Percentiles rank a stretch among this genome's conserved stretches.
Conservation (phyloP, 2,888 invertebrate species). For the Cistogaster globosa region DNA sequence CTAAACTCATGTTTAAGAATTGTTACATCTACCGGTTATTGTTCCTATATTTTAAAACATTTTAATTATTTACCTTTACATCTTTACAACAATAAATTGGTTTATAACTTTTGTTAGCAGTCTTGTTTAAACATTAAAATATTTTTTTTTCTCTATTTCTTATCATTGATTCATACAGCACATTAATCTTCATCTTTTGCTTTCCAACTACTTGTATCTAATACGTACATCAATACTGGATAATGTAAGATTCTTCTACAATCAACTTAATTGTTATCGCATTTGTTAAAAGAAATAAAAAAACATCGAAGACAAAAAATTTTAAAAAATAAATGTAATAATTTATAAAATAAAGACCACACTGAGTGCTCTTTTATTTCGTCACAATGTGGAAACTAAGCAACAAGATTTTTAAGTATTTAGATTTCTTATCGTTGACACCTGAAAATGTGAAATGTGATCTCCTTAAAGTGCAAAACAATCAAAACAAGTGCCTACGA, state of each 20-base stretch:
- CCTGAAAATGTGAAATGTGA: constrained; percentile 81
- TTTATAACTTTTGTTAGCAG: too few relatives aligned
- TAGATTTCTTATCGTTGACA: constrained; percentile 81
- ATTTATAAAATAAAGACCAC: constrained; percentile 55
- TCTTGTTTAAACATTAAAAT: too few relatives aligned
- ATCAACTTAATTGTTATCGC: constrained; percentile 37
- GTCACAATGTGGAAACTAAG: constrained; percentile 47
- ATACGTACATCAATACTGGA: not conserved
- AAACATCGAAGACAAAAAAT: constrained; percentile 16
- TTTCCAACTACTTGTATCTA: not conserved
- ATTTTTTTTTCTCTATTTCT: too few relatives aligned
- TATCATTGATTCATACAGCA: too few relatives aligned
- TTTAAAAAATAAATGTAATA: constrained; percentile 19
- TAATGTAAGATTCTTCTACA: not conserved
- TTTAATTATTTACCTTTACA: too few relatives aligned
- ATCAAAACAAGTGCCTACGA: constrained; percentile 19
- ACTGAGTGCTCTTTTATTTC: constrained; percentile 50
- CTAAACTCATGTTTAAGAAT: too few relatives aligned
- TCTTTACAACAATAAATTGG: too few relatives aligned
- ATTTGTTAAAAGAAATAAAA: not conserved
- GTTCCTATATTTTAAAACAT: too few relatives aligned
- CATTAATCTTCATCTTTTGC: not conserved
- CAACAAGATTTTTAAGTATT: constrained; percentile 75
- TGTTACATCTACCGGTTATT: too few relatives aligned
- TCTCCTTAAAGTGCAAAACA: constrained; percentile 72